Evolutionary conservation across 2,888 invertebrate genomes (phyloP).

Genomic region (Leptura quadrifasciata): DNA sequence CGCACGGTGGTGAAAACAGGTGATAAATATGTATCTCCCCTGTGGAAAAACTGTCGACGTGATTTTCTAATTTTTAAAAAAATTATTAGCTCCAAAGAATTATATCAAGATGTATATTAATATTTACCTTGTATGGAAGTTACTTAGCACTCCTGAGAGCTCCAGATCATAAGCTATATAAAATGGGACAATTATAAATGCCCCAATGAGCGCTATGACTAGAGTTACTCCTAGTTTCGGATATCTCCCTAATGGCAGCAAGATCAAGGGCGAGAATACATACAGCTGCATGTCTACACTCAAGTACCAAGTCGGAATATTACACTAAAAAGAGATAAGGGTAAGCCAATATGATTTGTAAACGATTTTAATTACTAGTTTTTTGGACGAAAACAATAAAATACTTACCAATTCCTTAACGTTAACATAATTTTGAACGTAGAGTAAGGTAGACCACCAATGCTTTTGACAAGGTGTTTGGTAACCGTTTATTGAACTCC

Average conservation of each 20-base stretch:
- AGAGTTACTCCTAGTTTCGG: constrained; percentile 55
- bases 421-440: constrained; percentile 65
- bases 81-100: too few species aligned
- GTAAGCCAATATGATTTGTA: too few species aligned
- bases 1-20: too few species aligned
- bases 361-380: too few species aligned
- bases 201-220: constrained; percentile 45
- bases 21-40: too few species aligned
- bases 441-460: constrained; percentile 66
- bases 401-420: neutral
- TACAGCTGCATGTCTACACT: constrained; percentile 76
- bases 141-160: constrained; percentile 50
- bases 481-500: constrained; percentile 65
- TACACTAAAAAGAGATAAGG: too few species aligned
- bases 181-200: constrained; percentile 48
- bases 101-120: too few species aligned
- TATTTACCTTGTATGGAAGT: constrained; percentile 42
- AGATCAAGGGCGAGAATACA: constrained; percentile 73
- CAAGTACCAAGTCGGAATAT: too few species aligned
- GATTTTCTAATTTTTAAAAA: too few species aligned
- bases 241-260: constrained; percentile 73
- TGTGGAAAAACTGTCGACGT: too few species aligned
- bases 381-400: too few species aligned
- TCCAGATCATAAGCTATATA: constrained; percentile 53
- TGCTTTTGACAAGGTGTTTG: constrained; percentile 60